A percentile compares a stretch with the other conserved stretches of the same genome.
These are phyloP conservation scores for Diuraphis noxia DNA, from an alignment of 1,140 invertebrate genomes.

Conservation along the genomic window DNA sequence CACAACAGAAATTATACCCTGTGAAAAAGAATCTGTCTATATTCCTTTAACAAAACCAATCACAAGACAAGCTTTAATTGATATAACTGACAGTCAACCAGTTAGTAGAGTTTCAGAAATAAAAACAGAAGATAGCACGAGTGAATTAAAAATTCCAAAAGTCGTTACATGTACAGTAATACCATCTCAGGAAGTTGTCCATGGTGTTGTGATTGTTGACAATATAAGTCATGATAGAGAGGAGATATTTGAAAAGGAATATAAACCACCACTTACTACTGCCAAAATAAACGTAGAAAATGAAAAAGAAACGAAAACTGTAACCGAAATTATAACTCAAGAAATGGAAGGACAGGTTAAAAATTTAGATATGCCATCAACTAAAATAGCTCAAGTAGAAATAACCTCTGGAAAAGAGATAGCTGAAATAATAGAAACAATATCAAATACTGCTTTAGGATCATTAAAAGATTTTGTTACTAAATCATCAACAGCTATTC, in stretches of 20 bases:
- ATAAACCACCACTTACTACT: background rate
- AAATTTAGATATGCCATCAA: constrained; percentile 57
- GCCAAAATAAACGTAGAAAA: constrained; percentile 21
- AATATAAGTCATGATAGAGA: constrained; percentile 35
- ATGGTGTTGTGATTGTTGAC: constrained; percentile 19
- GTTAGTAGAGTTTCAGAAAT: constrained; percentile 18
- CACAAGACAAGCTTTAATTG: background rate
- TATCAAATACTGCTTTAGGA: constrained; percentile 9
- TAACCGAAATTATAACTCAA: constrained; percentile 59
- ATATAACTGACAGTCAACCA: constrained; percentile 4
- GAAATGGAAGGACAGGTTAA: constrained; percentile 60
- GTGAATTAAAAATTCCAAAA: background rate
- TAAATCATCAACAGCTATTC: background rate
- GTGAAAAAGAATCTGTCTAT: constrained; percentile 28
- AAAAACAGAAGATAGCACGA: background rate
- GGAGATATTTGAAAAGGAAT: constrained; percentile 45
- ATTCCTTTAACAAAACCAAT: background rate
- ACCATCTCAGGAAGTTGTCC: constrained; percentile 42
- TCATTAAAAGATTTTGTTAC: background rate
- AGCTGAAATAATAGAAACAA: constrained; percentile 37
- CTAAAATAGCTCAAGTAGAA: constrained; percentile 59
- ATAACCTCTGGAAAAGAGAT: constrained; percentile 20
- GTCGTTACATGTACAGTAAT: background rate
- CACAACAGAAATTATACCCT: constrained; percentile 17
- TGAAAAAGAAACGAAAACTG: constrained; percentile 55